These are phyloP conservation scores for Forbesichthys agassizii DNA, from an alignment of 2,113 vertebrate genomes.

Conservation along the genomic window DNA sequence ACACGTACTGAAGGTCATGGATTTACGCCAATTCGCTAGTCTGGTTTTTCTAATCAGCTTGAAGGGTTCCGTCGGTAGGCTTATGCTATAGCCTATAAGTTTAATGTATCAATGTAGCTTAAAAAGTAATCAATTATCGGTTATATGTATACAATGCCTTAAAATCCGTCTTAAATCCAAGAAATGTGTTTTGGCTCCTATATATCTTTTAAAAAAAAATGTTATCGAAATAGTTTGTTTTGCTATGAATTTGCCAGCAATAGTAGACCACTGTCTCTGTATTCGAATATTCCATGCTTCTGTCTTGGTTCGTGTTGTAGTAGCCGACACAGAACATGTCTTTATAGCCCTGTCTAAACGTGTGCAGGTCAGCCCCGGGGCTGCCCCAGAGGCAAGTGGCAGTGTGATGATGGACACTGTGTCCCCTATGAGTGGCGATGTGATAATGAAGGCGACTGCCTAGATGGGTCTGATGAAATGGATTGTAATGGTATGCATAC, in stretches of 20 bases:
- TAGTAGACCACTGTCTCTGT: background rate
- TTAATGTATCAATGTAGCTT: too few species aligned
- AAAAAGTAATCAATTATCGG: too few species aligned
- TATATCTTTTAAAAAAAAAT: too few species aligned
- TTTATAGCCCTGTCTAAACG: background rate
- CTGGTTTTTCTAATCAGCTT: conserved; percentile 28
- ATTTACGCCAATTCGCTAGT: conserved; percentile 23
- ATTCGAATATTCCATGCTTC: background rate
- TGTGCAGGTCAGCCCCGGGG: conserved; percentile 36
- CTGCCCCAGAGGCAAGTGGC: conserved; percentile 78
- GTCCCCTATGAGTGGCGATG: conserved; percentile 80
- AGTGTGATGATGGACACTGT: conserved; percentile 86
- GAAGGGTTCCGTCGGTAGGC: conserved; percentile 49
- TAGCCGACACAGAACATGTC: background rate
- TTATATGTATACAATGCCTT: too few species aligned
- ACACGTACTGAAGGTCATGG: conserved; percentile 52
- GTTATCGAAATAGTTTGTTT: too few species aligned
- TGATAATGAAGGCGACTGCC: conserved; percentile 83
- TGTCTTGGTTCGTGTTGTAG: background rate
- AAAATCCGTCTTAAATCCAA: too few species aligned
- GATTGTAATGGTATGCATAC: conserved; percentile 75
- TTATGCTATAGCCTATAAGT: conserved; percentile 21
- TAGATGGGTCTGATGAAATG: conserved; percentile 89
- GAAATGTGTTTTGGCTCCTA: too few species aligned
- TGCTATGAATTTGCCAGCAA: background rate